Percentiles rank a stretch among this genome's conserved stretches.
Conservation (phyloP, 2,797 vertebrate species). For the Scleropages formosus region DNA sequence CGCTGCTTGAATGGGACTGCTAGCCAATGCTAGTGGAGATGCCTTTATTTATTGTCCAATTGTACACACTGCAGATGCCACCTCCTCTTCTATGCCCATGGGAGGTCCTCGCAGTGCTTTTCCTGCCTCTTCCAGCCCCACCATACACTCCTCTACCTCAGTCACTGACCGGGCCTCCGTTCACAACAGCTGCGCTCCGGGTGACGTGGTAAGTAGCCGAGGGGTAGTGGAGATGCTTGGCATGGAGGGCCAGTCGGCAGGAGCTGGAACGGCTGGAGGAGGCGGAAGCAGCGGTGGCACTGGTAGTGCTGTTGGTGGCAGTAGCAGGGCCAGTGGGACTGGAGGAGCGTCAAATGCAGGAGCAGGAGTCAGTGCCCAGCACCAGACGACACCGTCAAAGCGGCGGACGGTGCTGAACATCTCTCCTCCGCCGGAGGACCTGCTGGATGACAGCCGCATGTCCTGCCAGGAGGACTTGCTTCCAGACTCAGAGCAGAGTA, state of each 20-base stretch:
- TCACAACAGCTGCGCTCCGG: slow-evolving; percentile 80
- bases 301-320: slow-evolving; percentile 39
- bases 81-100: slow-evolving; percentile 94
- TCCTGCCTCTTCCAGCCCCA: slow-evolving; percentile 93
- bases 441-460: slow-evolving; percentile 94
- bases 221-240: slow-evolving; percentile 72
- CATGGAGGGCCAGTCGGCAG: slow-evolving; percentile 54
- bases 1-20: slow-evolving; percentile 86
- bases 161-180: slow-evolving; percentile 83
- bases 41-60: slow-evolving; percentile 87
- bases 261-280: slow-evolving; percentile 75
- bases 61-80: slow-evolving; percentile 97
- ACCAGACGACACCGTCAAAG: slow-evolving; percentile 88
- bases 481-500: slow-evolving; percentile 94
- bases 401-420: slow-evolving; percentile 94
- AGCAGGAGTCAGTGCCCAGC: slow-evolving; percentile 64
- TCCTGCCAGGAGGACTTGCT: slow-evolving; percentile 90
- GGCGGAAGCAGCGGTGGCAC: slow-evolving; percentile 60
- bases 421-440: slow-evolving; percentile 95
- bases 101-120: slow-evolving; percentile 98
- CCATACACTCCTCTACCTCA: slow-evolving; percentile 85
- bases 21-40: slow-evolving; percentile 78
- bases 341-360: slow-evolving; percentile 40
- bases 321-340: slow-evolving; percentile 41
- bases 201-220: slow-evolving; percentile 67